Conservation (phyloP, 2,888 invertebrate species). For the Sarcophaga subvicina region DNA sequence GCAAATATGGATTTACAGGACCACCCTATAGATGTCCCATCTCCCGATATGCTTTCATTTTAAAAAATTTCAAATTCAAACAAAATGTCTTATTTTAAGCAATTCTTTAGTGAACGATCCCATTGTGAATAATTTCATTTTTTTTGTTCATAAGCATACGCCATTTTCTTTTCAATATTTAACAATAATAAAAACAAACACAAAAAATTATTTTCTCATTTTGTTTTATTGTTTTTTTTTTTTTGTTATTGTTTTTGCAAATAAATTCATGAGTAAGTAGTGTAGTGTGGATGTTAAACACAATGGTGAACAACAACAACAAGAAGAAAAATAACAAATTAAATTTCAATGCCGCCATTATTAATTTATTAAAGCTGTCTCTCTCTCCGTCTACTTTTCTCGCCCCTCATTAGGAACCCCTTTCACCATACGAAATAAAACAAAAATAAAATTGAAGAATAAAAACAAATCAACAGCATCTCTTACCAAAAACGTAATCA, state of each 20-base stretch:
- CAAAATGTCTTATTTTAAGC: too few species aligned
- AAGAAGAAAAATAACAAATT: background rate
- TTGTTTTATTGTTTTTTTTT: slow-evolving; percentile 34
- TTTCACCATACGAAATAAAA: slow-evolving; percentile 33
- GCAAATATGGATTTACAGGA: too few species aligned
- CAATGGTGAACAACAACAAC: slow-evolving; percentile 59
- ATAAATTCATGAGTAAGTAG: slow-evolving; percentile 21
- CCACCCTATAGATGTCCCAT: too few species aligned
- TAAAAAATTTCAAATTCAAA: too few species aligned
- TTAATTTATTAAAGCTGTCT: slow-evolving; percentile 65
- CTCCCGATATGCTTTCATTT: too few species aligned
- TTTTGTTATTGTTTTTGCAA: slow-evolving; percentile 51
- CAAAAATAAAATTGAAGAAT: slow-evolving; percentile 13
- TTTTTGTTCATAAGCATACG: too few species aligned
- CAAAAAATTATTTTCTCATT: background rate
- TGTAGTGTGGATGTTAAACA: slow-evolving; percentile 25
- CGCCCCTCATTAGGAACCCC: slow-evolving; percentile 60
- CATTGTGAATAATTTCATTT: too few species aligned
- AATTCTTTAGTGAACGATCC: too few species aligned
- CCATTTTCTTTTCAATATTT: too few species aligned
- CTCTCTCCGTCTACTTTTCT: slow-evolving; percentile 64
- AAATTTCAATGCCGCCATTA: slow-evolving; percentile 72
- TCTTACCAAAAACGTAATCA: slow-evolving; percentile 13
- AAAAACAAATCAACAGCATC: slow-evolving; percentile 26
- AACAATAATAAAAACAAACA: background rate